phyloP scores from a whole-genome alignment of 2,888 invertebrate species.

The Mylabris sibirica region DNA sequence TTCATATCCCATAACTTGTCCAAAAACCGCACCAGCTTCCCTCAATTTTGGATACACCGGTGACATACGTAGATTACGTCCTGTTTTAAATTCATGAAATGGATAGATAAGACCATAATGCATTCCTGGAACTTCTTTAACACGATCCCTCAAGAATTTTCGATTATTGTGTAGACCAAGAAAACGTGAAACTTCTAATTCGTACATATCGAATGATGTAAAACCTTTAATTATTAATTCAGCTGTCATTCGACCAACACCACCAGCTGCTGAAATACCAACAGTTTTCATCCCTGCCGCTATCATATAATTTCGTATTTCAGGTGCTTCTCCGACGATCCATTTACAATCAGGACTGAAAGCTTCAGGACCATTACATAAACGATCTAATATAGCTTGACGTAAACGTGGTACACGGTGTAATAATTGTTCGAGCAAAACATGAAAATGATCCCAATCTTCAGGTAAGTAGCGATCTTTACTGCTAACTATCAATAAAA shows the following conservation, averaged over 20 bases:
- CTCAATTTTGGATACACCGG: constrained; percentile 92
- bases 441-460: constrained; percentile 98
- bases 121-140: constrained; percentile 90
- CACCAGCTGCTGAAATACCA: constrained; percentile 94
- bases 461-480: constrained; percentile 76
- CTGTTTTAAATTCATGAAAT: constrained; percentile 84
- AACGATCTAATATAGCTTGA: constrained; percentile 76
- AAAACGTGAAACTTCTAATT: constrained; percentile 88
- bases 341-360: constrained; percentile 97
- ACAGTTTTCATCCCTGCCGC: constrained; percentile 97
- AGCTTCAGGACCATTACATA: constrained; percentile 91
- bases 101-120: constrained; percentile 87
- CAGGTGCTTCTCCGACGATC: constrained; percentile 93
- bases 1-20: constrained; percentile 98
- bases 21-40: constrained; percentile 93
- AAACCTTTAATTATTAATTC: constrained; percentile 86
- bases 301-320: constrained; percentile 89
- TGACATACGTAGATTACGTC: constrained; percentile 90
- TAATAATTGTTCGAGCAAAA: constrained; percentile 84
- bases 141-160: constrained; percentile 88
- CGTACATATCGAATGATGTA: constrained; percentile 85
- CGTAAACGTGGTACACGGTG: constrained; percentile 82
- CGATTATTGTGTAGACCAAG: constrained; percentile 94
- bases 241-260: constrained; percentile 89
- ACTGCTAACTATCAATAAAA: constrained; percentile 63